phyloP scores from a whole-genome alignment of 2,888 invertebrate species.

The Chrysomela aeneicollis region DNA sequence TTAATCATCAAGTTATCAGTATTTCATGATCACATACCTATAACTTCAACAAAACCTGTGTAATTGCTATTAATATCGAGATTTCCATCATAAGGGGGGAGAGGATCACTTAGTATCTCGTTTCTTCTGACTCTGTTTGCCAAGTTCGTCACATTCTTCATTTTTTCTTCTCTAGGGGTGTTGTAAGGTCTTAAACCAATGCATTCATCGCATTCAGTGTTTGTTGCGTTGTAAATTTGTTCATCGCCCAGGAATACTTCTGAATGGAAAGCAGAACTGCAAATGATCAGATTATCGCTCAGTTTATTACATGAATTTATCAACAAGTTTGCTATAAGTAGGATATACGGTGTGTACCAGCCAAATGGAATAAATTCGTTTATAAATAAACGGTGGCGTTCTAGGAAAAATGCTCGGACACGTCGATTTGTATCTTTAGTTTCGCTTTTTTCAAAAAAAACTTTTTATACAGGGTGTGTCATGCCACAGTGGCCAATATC shows the following conservation, averaged over 20 bases:
- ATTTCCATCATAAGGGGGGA: constrained; percentile 72
- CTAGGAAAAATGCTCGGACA: too few relatives aligned
- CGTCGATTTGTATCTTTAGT: too few relatives aligned
- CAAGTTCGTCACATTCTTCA: constrained; percentile 44
- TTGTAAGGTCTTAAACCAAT: constrained; percentile 63
- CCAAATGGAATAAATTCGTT: too few relatives aligned
- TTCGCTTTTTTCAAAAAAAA: too few relatives aligned
- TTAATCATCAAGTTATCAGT: neutral
- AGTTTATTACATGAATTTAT: neutral
- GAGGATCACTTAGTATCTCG: constrained; percentile 53
- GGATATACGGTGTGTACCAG: too few relatives aligned
- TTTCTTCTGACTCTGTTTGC: constrained; percentile 53
- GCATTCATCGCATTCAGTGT: constrained; percentile 62
- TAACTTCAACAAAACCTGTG: constrained; percentile 84
- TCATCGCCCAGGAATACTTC: constrained; percentile 81
- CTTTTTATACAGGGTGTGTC: too few relatives aligned
- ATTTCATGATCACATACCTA: constrained; percentile 57
- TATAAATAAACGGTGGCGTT: too few relatives aligned
- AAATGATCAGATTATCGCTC: constrained; percentile 35
- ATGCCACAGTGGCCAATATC: too few relatives aligned
- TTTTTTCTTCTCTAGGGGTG: constrained; percentile 51
- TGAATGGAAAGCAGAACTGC: constrained; percentile 68
- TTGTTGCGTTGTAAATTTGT: constrained; percentile 56
- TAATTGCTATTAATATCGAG: constrained; percentile 83
- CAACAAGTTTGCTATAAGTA: too few relatives aligned